phyloP scores from a whole-genome alignment of 2,797 vertebrate species.

The Clarias platycephalus region DNA sequence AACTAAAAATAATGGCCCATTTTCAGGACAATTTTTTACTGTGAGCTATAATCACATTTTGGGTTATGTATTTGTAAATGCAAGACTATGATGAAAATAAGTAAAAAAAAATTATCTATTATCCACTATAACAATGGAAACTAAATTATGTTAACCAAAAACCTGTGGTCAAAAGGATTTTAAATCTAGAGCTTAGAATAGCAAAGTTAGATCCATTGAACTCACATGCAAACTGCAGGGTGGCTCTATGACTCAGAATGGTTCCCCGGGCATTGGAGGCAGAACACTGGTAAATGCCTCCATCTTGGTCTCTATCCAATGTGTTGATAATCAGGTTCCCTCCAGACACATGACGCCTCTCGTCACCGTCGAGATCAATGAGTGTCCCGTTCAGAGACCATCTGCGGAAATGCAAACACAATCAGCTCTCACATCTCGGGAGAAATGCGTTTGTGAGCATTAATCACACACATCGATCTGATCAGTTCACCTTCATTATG shows the following conservation, averaged over 20 bases:
- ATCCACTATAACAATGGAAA: not conserved
- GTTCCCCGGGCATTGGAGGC: conserved; percentile 77
- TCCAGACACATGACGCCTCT: conserved; percentile 78
- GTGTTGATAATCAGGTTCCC: conserved; percentile 82
- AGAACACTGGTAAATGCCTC: conserved; percentile 80
- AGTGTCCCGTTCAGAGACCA: conserved; percentile 87
- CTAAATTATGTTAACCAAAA: not conserved
- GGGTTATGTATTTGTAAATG: not conserved
- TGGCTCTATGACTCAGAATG: conserved; percentile 79
- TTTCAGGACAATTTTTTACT: not conserved
- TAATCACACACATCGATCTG: conserved; percentile 71
- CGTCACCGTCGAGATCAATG: conserved; percentile 79
- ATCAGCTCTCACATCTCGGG: conserved; percentile 70
- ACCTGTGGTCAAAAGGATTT: not conserved
- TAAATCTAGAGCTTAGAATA: not conserved
- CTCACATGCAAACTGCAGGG: conserved; percentile 87
- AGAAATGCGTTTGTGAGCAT: conserved; percentile 64
- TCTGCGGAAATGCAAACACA: conserved; percentile 84
- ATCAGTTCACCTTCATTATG: conserved; percentile 60
- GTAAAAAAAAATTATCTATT: not conserved
- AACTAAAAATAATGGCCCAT: not conserved
- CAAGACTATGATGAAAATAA: not conserved
- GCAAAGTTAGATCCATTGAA: conserved; percentile 41
- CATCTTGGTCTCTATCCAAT: conserved; percentile 81
- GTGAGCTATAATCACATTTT: not conserved